Conservation (phyloP, 2,113 vertebrate species). For the Planiliza haematocheilus region DNA sequence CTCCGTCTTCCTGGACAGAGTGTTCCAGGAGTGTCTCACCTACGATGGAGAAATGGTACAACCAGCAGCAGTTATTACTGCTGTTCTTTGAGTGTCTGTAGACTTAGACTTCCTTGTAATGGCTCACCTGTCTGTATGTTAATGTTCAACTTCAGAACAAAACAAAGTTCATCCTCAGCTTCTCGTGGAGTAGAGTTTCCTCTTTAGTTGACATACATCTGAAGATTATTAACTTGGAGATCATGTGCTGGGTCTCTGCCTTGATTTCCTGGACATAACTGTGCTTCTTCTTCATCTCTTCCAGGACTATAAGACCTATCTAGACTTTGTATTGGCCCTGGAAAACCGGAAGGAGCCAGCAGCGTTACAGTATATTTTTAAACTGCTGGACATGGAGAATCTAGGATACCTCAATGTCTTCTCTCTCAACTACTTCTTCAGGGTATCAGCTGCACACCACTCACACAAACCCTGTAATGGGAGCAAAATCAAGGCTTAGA, state of each 20-base stretch:
- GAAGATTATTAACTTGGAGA: neutral
- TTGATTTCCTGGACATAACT: neutral
- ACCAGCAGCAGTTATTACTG: fast-evolving
- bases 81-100: neutral
- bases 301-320: constrained; percentile 98
- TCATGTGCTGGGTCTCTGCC: too few species aligned
- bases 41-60: constrained; percentile 99
- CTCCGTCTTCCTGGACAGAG: constrained; percentile 93
- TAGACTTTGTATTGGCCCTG: constrained; percentile 97
- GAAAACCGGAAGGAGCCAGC: constrained; percentile 99
- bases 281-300: constrained; percentile 60
- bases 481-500: neutral
- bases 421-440: constrained; percentile 98
- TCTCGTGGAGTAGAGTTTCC: neutral
- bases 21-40: constrained; percentile 97
- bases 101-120: neutral
- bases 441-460: constrained; percentile 80
- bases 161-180: constrained; percentile 11
- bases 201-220: neutral
- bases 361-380: constrained; percentile 97
- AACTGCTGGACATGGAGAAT: constrained; percentile 98
- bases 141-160: constrained; percentile 12
- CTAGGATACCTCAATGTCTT: constrained; percentile 96
- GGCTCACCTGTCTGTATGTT: neutral
- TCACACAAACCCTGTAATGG: neutral